phyloP scores from a whole-genome alignment of 2,888 invertebrate species.

The Thereva nobilitata region DNA sequence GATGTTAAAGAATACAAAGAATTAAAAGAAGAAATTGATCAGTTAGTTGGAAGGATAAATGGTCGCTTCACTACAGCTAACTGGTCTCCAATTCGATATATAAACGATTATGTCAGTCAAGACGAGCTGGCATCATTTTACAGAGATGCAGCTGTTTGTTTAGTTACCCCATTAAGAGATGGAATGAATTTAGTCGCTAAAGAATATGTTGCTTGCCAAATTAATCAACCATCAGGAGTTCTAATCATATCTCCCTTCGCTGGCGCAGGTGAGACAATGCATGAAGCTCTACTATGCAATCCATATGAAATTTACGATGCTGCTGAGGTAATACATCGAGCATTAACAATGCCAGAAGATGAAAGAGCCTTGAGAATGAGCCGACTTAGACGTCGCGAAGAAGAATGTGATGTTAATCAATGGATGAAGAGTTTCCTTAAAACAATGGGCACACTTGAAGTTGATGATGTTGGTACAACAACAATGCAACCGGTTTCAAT shows the following conservation, averaged over 20 bases:
- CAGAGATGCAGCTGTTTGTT: conserved; percentile 81
- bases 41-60: conserved; percentile 81
- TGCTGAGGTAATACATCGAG: conserved; percentile 84
- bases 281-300: conserved; percentile 86
- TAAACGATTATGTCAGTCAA: conserved; percentile 86
- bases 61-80: conserved; percentile 87
- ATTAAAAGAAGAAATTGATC: conserved; percentile 88
- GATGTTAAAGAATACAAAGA: conserved; percentile 90
- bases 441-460: conserved; percentile 83
- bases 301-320: conserved; percentile 87
- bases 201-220: conserved; percentile 91
- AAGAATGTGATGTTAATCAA: conserved; percentile 80
- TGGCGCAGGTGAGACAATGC: conserved; percentile 92
- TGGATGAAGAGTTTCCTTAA: conserved; percentile 89
- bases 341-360: conserved; percentile 88
- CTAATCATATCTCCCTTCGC: conserved; percentile 89
- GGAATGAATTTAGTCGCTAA: conserved; percentile 93
- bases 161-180: conserved; percentile 85
- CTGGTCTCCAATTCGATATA: conserved; percentile 88
- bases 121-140: conserved; percentile 85
- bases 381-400: conserved; percentile 77
- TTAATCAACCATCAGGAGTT: conserved; percentile 82
- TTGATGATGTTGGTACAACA: conserved; percentile 81
- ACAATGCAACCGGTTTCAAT: conserved; percentile 89
- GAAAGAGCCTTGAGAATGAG: conserved; percentile 86